Evolutionary conservation across 2,797 vertebrate genomes (phyloP), one percentile per base, ranked within the genome.

Genomic region (Emys orbicularis): DNA sequence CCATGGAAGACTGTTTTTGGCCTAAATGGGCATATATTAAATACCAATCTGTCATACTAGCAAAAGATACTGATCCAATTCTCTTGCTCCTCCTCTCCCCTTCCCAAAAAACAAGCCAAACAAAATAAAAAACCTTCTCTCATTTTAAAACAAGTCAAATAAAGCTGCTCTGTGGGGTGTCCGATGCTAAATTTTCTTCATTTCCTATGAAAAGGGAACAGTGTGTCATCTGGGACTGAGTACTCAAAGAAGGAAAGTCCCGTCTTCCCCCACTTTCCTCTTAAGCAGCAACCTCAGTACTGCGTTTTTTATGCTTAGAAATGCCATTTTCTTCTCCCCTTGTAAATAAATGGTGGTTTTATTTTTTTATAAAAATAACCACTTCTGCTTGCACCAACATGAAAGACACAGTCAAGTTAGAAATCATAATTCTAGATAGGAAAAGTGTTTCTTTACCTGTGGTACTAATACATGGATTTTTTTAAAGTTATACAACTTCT

Each of bases 371-470:
- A 88, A 34, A 31, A 93, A 37, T 68, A 77, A 86, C 13, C 8
- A 86, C 83, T 94, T 53, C 59, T 87, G 92, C 53, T 47, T 76
- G 31, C 50, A 83, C 18, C 90, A 80, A 90, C 95, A 84, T 92
- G 56, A 41, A 72, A 72, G 21, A 72, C 4, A 23, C 8, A 21
- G n/a, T 23, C n/a, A 72, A 41, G 23, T 72, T 37, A 41, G 37
- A 72, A 72, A 41, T 72, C 68, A 12, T 18, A 61, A 18, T 34
- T 61, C 59, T 61, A 34, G 59, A 34, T 61, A 61, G 31, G 6
- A 61, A 61, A 61, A 34, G 15, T 61, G 13, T 61, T 29, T 59
- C 15, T 61, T 18, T 34, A 61, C 29, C 31, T 61, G 6, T 61
- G 59, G 15, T 90, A 72, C 77, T 89, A 61, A 16, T 52, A 79